Evolutionary conservation across 2,888 invertebrate species (phyloP).

Genomic region (Caenorhabditis japonica): DNA sequence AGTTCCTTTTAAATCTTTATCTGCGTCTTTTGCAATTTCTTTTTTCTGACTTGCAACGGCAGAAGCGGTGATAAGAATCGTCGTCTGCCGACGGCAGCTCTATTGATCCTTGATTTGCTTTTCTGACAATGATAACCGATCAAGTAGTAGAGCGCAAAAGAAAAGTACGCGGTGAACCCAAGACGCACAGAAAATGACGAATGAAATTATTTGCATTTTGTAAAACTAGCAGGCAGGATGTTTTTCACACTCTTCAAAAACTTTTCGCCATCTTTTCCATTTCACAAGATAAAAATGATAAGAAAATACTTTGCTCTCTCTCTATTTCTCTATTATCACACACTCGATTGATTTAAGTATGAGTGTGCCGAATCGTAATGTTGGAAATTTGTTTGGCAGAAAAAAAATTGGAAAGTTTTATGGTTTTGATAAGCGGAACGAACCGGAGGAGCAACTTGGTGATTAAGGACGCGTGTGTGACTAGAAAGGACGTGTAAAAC

Average conservation of each 20-base stretch:
- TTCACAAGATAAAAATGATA: constrained; percentile 16
- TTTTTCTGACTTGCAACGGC: too few relatives aligned
- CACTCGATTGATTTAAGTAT: constrained; percentile 4
- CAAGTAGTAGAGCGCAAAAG: too few relatives aligned
- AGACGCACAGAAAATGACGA: background rate
- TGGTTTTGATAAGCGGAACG: constrained; percentile 21
- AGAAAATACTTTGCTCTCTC: constrained; percentile 15
- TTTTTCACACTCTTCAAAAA: constrained; percentile 8
- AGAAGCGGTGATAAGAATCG: too few relatives aligned
- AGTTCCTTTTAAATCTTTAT: too few relatives aligned
- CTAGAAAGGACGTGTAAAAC: too few relatives aligned
- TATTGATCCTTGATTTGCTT: constrained; percentile 1
- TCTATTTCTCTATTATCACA: background rate
- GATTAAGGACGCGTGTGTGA: too few relatives aligned
- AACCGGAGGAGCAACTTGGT: too few relatives aligned
- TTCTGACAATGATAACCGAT: constrained; percentile 2
- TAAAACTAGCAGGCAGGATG: too few relatives aligned
- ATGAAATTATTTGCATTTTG: too few relatives aligned
- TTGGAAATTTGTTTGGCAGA: background rate
- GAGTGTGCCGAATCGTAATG: constrained; percentile 28
- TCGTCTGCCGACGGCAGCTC: too few relatives aligned
- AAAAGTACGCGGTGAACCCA: constrained; percentile 24
- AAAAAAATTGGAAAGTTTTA: constrained; percentile 35
- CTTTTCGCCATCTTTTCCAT: background rate
- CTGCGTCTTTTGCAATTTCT: too few relatives aligned